These are phyloP conservation scores for Chaunax sp. DNA, from an alignment of 2,797 vertebrate genomes.

Conservation along the genomic window DNA sequence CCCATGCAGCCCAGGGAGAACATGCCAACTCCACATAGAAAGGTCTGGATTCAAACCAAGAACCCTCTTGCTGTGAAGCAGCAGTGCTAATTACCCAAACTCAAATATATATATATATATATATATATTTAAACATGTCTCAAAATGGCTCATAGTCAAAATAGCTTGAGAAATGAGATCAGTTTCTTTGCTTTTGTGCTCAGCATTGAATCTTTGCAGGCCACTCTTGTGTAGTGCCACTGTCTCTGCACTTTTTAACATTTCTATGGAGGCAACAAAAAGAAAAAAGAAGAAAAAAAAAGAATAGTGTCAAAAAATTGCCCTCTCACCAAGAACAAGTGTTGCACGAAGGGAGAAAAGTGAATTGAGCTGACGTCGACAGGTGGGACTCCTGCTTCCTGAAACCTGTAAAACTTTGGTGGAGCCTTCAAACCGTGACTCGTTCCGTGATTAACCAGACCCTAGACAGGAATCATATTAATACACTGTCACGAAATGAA, in stretches of 20 bases:
- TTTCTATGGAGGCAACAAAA: neutral
- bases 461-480: slow-evolving; percentile 75
- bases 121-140: too few relatives aligned
- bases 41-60: too few relatives aligned
- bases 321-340: slow-evolving; percentile 90
- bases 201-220: too few relatives aligned
- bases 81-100: too few relatives aligned
- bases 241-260: neutral
- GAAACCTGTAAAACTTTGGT: slow-evolving; percentile 88
- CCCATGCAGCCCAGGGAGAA: too few relatives aligned
- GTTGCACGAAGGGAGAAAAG: slow-evolving; percentile 89
- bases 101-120: too few relatives aligned
- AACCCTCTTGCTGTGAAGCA: too few relatives aligned
- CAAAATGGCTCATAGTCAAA: too few relatives aligned
- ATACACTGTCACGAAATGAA: neutral
- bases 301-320: neutral
- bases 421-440: slow-evolving; percentile 86
- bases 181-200: too few relatives aligned
- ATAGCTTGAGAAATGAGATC: too few relatives aligned
- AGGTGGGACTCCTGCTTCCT: slow-evolving; percentile 76
- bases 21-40: too few relatives aligned
- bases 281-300: neutral
- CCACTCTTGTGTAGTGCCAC: too few relatives aligned
- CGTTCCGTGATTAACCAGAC: slow-evolving; percentile 89
- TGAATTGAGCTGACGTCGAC: slow-evolving; percentile 86